Evolutionary conservation across 2,888 invertebrate genomes (phyloP).

Genomic region (Drepana falcataria): DNA sequence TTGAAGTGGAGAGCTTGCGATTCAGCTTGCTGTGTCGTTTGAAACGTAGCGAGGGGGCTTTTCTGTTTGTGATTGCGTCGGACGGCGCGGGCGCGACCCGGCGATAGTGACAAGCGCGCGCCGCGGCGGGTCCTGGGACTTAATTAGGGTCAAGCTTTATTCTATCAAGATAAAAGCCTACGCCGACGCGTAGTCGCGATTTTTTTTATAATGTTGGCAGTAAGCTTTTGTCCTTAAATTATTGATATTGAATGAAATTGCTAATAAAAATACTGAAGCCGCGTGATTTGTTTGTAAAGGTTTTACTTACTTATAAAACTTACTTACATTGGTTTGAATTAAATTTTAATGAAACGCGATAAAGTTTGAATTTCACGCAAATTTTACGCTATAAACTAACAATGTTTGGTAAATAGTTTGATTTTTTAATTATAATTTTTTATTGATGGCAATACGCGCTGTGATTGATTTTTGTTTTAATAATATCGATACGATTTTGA

Average conservation of each 20-base stretch:
- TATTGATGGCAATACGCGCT: constrained; percentile 35
- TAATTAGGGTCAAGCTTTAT: not conserved
- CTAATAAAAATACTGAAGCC: constrained; percentile 25
- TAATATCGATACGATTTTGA: constrained; percentile 11
- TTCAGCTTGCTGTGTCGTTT: constrained; percentile 64
- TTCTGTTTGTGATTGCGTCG: constrained; percentile 55
- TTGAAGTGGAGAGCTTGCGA: constrained; percentile 52
- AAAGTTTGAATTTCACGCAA: constrained; percentile 71
- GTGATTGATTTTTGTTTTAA: constrained; percentile 62
- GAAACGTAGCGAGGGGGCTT: constrained; percentile 47
- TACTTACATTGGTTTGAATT: constrained; percentile 43
- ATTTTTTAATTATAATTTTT: constrained; percentile 71
- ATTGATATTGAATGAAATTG: constrained; percentile 47
- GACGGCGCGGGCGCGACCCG: not conserved
- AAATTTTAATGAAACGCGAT: constrained; percentile 64
- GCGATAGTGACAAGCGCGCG: constrained; percentile 35
- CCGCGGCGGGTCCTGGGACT: not conserved
- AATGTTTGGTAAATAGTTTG: constrained; percentile 73
- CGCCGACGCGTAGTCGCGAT: no score
- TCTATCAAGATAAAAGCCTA: no score
- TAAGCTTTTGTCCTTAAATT: constrained; percentile 4
- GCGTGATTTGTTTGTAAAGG: constrained; percentile 15
- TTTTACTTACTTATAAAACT: no score
- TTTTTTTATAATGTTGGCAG: no score
- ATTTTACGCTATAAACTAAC: constrained; percentile 69